Evolutionary conservation across 2,888 invertebrate species (phyloP).

Genomic region (Bugulina stolonifera): DNA sequence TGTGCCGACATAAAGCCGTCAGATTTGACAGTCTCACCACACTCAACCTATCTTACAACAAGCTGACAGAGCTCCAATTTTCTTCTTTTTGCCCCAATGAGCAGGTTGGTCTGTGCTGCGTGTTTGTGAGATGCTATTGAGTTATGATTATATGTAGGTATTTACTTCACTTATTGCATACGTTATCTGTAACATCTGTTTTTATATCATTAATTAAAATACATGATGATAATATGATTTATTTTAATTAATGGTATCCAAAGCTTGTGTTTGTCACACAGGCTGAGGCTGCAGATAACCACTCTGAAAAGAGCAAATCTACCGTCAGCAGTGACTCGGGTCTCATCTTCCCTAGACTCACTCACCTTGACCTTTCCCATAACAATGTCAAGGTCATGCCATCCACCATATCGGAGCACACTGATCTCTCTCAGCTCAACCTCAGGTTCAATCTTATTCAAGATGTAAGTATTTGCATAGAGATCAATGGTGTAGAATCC

Average conservation of each 20-base stretch:
- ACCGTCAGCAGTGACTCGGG: slow-evolving; percentile 28
- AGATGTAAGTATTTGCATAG: slow-evolving; percentile 34
- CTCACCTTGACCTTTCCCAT: slow-evolving; percentile 88
- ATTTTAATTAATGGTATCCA: no score
- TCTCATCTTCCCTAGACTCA: slow-evolving; percentile 83
- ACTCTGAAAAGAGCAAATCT: not conserved
- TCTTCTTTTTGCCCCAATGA: no score
- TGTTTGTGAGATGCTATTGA: no score
- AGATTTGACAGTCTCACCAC: slow-evolving; percentile 60
- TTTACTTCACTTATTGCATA: no score
- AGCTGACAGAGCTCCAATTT: slow-evolving; percentile 66
- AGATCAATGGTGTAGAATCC: no score
- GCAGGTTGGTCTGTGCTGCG: no score
- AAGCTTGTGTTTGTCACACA: no score
- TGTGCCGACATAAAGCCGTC: not conserved
- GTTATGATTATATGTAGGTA: no score
- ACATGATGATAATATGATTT: no score
- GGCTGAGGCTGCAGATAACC: not conserved
- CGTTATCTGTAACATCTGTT: no score
- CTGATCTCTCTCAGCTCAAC: slow-evolving; percentile 85
- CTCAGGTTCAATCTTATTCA: slow-evolving; percentile 76
- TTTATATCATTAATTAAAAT: no score
- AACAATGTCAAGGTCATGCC: slow-evolving; percentile 77
- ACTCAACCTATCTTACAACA: slow-evolving; percentile 78
- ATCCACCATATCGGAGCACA: slow-evolving; percentile 73